Evolutionary conservation across 2,113 vertebrate genomes (phyloP).

Genomic region (Rallus limicola): DNA sequence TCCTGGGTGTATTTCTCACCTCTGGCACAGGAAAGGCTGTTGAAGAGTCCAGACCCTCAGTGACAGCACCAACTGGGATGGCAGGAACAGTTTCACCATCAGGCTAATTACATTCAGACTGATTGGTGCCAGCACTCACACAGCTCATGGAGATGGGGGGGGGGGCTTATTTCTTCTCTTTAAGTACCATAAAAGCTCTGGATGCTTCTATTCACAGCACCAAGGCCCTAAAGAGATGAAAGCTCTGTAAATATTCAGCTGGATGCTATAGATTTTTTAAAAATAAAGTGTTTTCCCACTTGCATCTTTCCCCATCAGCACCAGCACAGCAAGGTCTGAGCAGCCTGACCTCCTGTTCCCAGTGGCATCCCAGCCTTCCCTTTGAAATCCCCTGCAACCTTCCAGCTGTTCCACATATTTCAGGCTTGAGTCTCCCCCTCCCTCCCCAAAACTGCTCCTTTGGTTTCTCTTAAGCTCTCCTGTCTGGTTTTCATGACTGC

Average conservation of each 20-base stretch:
- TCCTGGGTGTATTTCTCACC: not conserved
- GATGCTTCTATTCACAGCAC: not conserved
- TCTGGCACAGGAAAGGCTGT: not conserved
- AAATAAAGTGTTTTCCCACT: not conserved
- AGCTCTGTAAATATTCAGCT: conserved; percentile 13
- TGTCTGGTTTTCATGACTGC: not conserved
- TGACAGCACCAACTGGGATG: rapidly evolving
- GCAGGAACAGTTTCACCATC: not conserved
- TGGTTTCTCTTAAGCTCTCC: not conserved
- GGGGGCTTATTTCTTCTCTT: not conserved
- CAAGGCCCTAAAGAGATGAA: not conserved
- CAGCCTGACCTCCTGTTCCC: not conserved
- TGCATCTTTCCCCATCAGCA: not conserved
- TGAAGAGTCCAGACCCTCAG: not conserved
- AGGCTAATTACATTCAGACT: not conserved
- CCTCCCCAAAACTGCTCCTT: not conserved
- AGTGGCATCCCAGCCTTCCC: not conserved
- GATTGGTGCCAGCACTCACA: rapidly evolving
- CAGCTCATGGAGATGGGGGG: not conserved
- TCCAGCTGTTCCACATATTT: conserved; percentile 43
- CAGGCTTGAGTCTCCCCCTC: not conserved
- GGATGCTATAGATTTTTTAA: not conserved
- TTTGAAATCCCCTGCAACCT: conserved; percentile 17
- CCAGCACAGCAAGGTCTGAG: not conserved
- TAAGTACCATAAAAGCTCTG: not conserved